Base-by-base conservation (phyloP, 35 echinoderm and acorn worm species). In the Lytechinus variegatus region DNA sequence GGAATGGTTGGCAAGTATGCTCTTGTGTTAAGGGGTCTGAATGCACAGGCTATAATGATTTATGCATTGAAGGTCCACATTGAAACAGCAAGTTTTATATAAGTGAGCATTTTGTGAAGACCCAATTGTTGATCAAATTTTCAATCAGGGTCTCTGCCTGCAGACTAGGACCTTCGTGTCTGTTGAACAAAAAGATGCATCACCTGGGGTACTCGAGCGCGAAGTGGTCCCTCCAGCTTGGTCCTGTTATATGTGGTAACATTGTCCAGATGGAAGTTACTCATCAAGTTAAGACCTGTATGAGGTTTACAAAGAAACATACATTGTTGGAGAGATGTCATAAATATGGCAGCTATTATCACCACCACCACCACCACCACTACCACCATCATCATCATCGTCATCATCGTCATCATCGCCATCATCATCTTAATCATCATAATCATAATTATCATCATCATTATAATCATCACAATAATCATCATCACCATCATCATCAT, bases 201-300 rank as follows among this genome's bases (percentile, higher is more conserved):
- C 53, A 93, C 91, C 91, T 93, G 91, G 8, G 54, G 91, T n/a
- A 93, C 44, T 95, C 94, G 97, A 92, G 97, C 97, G 71, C 95
- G 93, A 54, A 99, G 71, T 56, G 97, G 96, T 9, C 97, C 98
- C 12, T 99, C 97, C 7, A 97, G 56, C 57, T 95, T 95, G 14
- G 97, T 96, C 13, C 94, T 99, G 96, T 99, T 99, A 92, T 95
- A 99, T 10, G 87, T 91, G 11, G 98, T 99, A 1, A 99, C 94
- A 98, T 99, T 99, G 54, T 98, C 98, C 14, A 98, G 94, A 94
- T 99, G 97, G 92, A 99, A 99, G 54, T 99, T 96, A 86, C 98
- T 99, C 95, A 99, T 98, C 8, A 99, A 90, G 87, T 99, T 99
- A 6, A 99, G 58, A 33, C 98, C 98, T 99, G 96, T 52, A 27